phyloP scores from a whole-genome alignment of 2,797 vertebrate genomes.

The Peromyscus aztecus region DNA sequence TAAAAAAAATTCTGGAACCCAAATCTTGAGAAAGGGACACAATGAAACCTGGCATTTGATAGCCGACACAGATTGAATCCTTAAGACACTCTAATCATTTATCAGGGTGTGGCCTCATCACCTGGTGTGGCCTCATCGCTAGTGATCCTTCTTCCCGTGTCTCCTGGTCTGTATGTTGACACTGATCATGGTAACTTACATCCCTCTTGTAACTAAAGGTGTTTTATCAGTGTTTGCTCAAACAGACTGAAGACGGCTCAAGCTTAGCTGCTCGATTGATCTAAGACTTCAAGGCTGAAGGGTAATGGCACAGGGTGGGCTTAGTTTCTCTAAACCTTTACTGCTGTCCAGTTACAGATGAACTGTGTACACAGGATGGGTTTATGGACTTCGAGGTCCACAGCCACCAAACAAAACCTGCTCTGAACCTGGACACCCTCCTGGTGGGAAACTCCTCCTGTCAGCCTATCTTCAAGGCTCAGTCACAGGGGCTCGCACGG shows the following conservation, averaged over 20 bases:
- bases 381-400: constrained; percentile 88
- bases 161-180: not conserved
- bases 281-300: not conserved
- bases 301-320: not conserved
- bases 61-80: not conserved
- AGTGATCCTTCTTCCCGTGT: rapidly evolving
- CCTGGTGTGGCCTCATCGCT: not conserved
- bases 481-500: constrained; percentile 28
- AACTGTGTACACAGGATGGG: constrained; percentile 86
- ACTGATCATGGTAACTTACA: not conserved
- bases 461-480: constrained; percentile 61
- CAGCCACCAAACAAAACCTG: constrained; percentile 83
- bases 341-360: constrained; percentile 76
- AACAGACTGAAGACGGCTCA: not conserved
- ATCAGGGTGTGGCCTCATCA: not conserved
- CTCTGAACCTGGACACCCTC: constrained; percentile 84
- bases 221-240: not conserved
- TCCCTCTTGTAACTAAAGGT: not conserved
- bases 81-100: not conserved
- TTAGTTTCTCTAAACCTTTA: not conserved
- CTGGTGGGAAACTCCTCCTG: constrained; percentile 85
- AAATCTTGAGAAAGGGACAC: not conserved
- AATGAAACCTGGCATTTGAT: not conserved
- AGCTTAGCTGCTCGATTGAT: not conserved
- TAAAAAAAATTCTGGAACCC: not conserved